Evolutionary conservation across 2,888 invertebrate species (phyloP), one percentile per base, ranked within the genome.

Genomic region (Gasteruption jaculator): DNA sequence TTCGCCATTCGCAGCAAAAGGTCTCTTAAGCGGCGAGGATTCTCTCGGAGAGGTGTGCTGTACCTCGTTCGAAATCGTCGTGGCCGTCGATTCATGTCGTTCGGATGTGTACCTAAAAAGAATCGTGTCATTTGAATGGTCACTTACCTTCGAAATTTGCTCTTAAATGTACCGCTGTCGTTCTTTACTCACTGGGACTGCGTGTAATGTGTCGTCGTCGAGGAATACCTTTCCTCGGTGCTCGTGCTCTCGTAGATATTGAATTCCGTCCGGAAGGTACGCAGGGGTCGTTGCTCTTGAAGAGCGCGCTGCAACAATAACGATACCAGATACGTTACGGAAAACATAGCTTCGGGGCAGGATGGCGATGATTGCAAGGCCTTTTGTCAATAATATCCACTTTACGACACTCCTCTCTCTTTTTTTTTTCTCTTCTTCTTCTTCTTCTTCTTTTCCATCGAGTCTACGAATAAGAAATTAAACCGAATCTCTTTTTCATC

Each of bases 251-350:
- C 81, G 53, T 80, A 80, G 73, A 83, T 81, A 71, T 84, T 85
- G 73, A 88, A 86, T 71, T 89, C 89, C 48, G 86, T 86, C 57
- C 88, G 81, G 80, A 88, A 90, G 45, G 88, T 88, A 57, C 80
- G 78, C 56, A 83, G 79, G 45, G 83, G 82, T 54, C 80, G 80
- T 55, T 68, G 68, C 59, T 69, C 69, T 49, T 65, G 63, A 14
- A 68, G 65, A 54, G 58, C 65, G 45, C 67, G 69, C 69, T 69
- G 68, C 47, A 68, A 68, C 54, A 65, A 50, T 49, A 58, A 53
- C 49, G 60, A 62, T 41, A 62, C 35, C 24, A 63, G 47, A 54
- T 63, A 62, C 47, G 58, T 53, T 53, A 56, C 41, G 36, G 58
- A 55, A 34, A 64, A 38, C 63, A 63, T 64, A 26, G 26, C 33